Percentiles rank a stretch among this genome's conserved stretches.
These are phyloP conservation scores for Selenia dentaria DNA, from an alignment of 2,888 invertebrate species.

Conservation along the genomic window DNA sequence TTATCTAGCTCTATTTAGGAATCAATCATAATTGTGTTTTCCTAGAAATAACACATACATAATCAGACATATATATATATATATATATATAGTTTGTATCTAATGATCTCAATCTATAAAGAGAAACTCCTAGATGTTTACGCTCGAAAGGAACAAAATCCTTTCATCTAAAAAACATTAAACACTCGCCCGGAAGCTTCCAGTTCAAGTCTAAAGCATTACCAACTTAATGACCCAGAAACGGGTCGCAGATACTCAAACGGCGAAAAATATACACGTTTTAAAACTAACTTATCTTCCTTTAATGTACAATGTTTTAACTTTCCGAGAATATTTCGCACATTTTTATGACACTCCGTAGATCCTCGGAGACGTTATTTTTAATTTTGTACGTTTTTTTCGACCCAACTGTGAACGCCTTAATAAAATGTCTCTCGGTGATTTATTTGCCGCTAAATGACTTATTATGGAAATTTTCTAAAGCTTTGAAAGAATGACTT, in stretches of 20 bases:
- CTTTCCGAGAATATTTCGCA: constrained; percentile 41
- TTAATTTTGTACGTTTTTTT: constrained; percentile 37
- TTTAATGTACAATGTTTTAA: constrained; percentile 37
- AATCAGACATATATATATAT: too few relatives aligned
- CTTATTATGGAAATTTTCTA: constrained; percentile 18
- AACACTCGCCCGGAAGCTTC: neutral
- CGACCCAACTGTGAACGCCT: constrained; percentile 20
- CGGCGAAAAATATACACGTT: constrained; percentile 39
- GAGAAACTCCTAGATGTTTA: too few relatives aligned
- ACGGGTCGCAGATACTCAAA: constrained; percentile 37
- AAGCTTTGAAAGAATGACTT: constrained; percentile 5
- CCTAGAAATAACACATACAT: too few relatives aligned
- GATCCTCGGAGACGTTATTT: constrained; percentile 37
- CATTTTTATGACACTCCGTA: constrained; percentile 43
- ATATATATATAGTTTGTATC: too few relatives aligned
- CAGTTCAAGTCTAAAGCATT: constrained; percentile 8
- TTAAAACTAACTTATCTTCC: constrained; percentile 31
- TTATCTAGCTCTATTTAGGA: too few relatives aligned
- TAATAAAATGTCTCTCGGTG: constrained; percentile 27
- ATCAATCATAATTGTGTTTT: too few relatives aligned
- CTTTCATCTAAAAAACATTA: constrained; percentile 1
- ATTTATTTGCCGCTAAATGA: constrained; percentile 29
- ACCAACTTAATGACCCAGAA: constrained; percentile 42
- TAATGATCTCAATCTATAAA: too few relatives aligned
- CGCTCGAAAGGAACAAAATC: neutral